Percentiles rank a stretch among this genome's conserved stretches.
Evolutionary conservation across 2,113 vertebrate genomes (phyloP).

Genomic region (Podarcis raffonei): DNA sequence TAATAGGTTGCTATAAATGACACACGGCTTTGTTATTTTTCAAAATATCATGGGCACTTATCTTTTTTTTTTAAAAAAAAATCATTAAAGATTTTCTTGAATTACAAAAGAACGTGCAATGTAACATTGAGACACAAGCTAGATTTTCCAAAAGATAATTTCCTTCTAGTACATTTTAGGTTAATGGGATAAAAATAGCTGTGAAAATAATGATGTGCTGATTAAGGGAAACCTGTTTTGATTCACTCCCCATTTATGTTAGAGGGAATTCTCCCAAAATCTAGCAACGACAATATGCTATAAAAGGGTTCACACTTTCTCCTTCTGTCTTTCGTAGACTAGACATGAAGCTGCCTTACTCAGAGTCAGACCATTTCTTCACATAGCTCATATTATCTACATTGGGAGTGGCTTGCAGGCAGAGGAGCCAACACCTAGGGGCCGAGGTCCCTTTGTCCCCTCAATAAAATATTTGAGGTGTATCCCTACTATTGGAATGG

Average conservation of each 20-base stretch:
- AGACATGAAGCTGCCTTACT: too few relatives aligned
- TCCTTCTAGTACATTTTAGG: constrained; percentile 68
- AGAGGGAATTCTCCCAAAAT: constrained; percentile 62
- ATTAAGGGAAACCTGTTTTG: constrained; percentile 57
- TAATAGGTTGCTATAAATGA: constrained; percentile 70
- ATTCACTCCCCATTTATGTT: constrained; percentile 63
- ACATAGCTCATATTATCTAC: too few relatives aligned
- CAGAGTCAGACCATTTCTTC: too few relatives aligned
- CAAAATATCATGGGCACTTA: constrained; percentile 73
- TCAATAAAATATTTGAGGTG: too few relatives aligned
- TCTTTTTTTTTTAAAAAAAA: too few relatives aligned
- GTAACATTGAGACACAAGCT: constrained; percentile 62
- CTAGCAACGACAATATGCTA: neutral
- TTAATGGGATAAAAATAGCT: constrained; percentile 63
- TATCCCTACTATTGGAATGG: too few relatives aligned
- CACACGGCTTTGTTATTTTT: constrained; percentile 69
- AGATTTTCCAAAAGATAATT: constrained; percentile 74
- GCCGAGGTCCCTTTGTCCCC: too few relatives aligned
- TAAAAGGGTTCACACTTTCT: neutral
- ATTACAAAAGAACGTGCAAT: too few relatives aligned
- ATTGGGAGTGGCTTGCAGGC: too few relatives aligned
- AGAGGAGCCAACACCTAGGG: too few relatives aligned
- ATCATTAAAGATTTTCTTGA: too few relatives aligned
- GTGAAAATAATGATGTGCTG: constrained; percentile 60
- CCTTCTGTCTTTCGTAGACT: neutral